These are phyloP conservation scores for Watersipora subatra DNA, from an alignment of 1,140 invertebrate genomes.

Conservation along the genomic window DNA sequence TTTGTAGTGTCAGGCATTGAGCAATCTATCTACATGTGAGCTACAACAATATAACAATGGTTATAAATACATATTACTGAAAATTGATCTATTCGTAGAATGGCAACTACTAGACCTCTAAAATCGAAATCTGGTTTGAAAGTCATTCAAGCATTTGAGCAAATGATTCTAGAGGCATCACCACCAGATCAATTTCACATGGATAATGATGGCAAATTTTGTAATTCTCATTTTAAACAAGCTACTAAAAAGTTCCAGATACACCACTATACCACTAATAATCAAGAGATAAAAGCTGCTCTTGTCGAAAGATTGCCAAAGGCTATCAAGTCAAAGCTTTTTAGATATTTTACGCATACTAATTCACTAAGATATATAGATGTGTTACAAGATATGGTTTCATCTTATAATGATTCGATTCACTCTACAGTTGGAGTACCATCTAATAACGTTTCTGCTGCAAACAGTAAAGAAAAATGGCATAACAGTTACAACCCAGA, in stretches of 20 bases:
- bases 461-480: neutral
- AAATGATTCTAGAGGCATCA: slow-evolving; percentile 11
- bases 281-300: slow-evolving; percentile 35
- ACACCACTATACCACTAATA: slow-evolving; percentile 10
- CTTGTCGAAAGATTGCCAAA: slow-evolving; percentile 40
- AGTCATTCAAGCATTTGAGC: slow-evolving; percentile 17
- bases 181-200: slow-evolving; percentile 4
- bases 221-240: slow-evolving; percentile 7
- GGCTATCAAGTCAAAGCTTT: slow-evolving; percentile 41
- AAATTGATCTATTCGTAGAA: slow-evolving; percentile 42
- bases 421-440: slow-evolving; percentile 35
- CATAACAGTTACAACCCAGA: neutral
- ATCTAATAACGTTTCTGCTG: slow-evolving; percentile 26
- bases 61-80: slow-evolving; percentile 38
- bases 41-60: slow-evolving; percentile 32
- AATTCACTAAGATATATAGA: slow-evolving; percentile 35
- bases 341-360: slow-evolving; percentile 32
- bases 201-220: slow-evolving; percentile 9
- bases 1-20: slow-evolving; percentile 16
- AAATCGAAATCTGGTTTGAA: slow-evolving; percentile 37
- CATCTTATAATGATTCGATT: slow-evolving; percentile 36
- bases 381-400: slow-evolving; percentile 27
- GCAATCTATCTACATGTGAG: slow-evolving; percentile 20
- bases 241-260: slow-evolving; percentile 7
- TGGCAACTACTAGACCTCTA: slow-evolving; percentile 37